Evolutionary conservation across 1,140 invertebrate species (phyloP).

Genomic region (Zaprionus camerounensis): DNA sequence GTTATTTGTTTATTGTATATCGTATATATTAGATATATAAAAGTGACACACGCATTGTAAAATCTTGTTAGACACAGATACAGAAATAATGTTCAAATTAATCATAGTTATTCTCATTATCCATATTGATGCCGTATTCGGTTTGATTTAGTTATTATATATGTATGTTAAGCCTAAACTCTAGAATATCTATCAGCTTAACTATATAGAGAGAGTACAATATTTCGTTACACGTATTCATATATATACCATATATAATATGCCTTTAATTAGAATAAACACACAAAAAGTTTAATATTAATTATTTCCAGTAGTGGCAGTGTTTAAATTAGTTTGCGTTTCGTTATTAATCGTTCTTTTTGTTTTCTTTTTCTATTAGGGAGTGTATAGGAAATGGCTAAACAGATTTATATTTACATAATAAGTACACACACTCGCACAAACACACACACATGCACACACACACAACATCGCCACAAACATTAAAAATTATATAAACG

Average conservation of each 20-base stretch:
- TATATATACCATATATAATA: conserved; percentile 48
- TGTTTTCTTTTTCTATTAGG: conserved; percentile 3
- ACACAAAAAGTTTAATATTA: conserved; percentile 50
- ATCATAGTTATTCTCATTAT: conserved; percentile 12
- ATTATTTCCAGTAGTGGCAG: conserved; percentile 42
- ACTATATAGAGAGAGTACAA: conserved; percentile 26
- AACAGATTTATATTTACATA: conserved; percentile 64
- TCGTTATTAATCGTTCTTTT: conserved; percentile 11
- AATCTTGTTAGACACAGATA: conserved; percentile 81
- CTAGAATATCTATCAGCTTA: conserved; percentile 40
- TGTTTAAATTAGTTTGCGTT: conserved; percentile 26
- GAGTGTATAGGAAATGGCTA: conserved; percentile 11
- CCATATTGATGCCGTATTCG: conserved; percentile 37
- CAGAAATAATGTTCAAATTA: conserved; percentile 40
- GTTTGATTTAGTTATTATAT: conserved; percentile 26
- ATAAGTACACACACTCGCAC: conserved; percentile 26
- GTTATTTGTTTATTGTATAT: conserved; percentile 64
- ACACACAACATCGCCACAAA: background rate
- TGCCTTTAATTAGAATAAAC: conserved; percentile 34
- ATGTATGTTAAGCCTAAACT: conserved; percentile 10
- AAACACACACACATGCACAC: conserved; percentile 1
- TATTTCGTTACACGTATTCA: conserved; percentile 31
- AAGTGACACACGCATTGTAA: conserved; percentile 81
- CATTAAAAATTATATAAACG: conserved; percentile 26
- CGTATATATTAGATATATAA: conserved; percentile 73